Evolutionary conservation across 92 coral and sea anemone species (phyloP).

Genomic region (Chrysogorgia sp.): DNA sequence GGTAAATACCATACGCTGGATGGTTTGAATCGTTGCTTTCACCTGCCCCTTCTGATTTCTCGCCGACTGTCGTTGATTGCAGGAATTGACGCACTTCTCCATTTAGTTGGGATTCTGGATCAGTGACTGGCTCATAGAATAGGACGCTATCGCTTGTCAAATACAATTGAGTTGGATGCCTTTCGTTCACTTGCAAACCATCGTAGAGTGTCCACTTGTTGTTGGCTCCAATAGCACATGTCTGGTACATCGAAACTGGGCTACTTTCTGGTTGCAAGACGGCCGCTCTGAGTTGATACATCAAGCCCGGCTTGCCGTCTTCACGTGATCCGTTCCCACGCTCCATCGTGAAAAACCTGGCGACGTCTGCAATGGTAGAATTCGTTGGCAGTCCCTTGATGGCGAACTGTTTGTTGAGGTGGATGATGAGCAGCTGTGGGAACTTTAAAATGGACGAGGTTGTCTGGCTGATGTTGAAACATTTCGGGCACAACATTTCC

Average conservation of each 20-base stretch:
- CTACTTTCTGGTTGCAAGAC: conserved; percentile 8
- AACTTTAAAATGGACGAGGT: conserved; percentile 24
- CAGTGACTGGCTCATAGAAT: conserved; percentile 21
- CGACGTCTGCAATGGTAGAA: conserved; percentile 14
- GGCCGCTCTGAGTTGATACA: conserved; percentile 26
- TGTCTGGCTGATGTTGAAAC: conserved; percentile 5
- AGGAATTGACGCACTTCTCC: neutral
- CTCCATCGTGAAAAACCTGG: conserved; percentile 17
- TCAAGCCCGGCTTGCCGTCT: neutral
- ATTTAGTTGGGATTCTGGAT: neutral
- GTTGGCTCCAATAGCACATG: neutral
- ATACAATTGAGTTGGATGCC: neutral
- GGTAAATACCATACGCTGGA: neutral
- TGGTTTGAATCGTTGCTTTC: neutral
- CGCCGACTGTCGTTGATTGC: neutral
- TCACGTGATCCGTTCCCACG: neutral
- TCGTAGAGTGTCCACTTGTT: conserved; percentile 13
- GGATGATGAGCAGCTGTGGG: conserved; percentile 26
- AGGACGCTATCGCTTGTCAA: conserved; percentile 16
- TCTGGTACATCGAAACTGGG: neutral
- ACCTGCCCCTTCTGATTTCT: neutral
- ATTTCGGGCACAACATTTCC: conserved; percentile 14
- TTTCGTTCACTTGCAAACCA: neutral
- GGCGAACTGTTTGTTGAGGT: conserved; percentile 23
- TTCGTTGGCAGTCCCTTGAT: conserved; percentile 1